Evolutionary conservation across 2,888 invertebrate genomes (phyloP).

Genomic region (Drosophila crucigera): DNA sequence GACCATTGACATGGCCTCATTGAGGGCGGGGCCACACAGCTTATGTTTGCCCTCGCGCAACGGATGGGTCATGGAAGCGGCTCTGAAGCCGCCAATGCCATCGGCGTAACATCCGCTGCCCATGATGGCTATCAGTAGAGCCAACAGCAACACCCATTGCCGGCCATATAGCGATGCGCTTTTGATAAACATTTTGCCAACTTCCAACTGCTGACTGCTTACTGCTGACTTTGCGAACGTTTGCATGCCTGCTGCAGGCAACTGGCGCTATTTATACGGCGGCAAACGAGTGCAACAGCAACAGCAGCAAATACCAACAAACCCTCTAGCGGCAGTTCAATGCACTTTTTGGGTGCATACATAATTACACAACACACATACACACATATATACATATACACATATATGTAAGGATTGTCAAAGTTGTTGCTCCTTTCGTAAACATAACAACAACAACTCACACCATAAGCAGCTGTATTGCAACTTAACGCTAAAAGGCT

Average conservation of each 20-base stretch:
- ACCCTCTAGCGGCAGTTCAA: constrained; percentile 58
- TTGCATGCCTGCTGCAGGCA: constrained; percentile 31
- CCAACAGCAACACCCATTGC: constrained; percentile 20
- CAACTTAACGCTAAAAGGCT: constrained; percentile 56
- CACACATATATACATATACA: not conserved
- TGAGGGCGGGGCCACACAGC: constrained; percentile 67
- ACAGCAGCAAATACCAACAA: not conserved
- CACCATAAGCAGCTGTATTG: constrained; percentile 9
- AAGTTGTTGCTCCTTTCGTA: not conserved
- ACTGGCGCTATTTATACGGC: constrained; percentile 62
- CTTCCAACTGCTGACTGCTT: constrained; percentile 1
- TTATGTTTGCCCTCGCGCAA: constrained; percentile 61
- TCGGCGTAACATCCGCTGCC: constrained; percentile 16
- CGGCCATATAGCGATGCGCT: constrained; percentile 22
- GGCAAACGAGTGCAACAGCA: constrained; percentile 1
- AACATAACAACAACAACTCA: constrained; percentile 34
- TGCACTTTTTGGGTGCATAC: constrained; percentile 63
- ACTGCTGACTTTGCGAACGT: constrained; percentile 30
- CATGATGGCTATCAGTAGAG: constrained; percentile 25
- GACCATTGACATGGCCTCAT: constrained; percentile 61
- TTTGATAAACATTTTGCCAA: constrained; percentile 56
- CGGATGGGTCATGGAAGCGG: constrained; percentile 21
- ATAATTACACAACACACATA: constrained; percentile 16
- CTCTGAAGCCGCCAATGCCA: constrained; percentile 6
- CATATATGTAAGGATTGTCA: constrained; percentile 23